Conservation (phyloP, 2,888 invertebrate species). For the Amphiduros pacificus region DNA sequence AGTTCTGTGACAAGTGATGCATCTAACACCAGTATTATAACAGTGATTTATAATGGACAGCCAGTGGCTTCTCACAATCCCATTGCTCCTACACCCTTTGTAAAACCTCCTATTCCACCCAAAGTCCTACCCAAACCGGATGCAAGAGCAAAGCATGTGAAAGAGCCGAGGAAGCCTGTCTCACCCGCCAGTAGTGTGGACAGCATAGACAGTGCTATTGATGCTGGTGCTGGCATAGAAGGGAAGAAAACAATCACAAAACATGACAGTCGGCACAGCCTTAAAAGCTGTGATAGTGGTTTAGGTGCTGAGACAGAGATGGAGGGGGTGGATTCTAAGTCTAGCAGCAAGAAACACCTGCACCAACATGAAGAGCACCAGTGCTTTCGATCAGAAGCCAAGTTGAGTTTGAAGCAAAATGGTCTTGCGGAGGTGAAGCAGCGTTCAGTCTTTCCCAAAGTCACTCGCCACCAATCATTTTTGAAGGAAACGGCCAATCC, state of each 20-base stretch:
- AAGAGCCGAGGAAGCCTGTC: not conserved
- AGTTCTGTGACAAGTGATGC: conserved; percentile 13
- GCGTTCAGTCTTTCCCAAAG: too few relatives aligned
- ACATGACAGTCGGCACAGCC: conserved; percentile 6
- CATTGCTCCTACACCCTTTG: not conserved
- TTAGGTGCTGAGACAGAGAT: not conserved
- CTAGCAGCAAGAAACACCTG: not conserved
- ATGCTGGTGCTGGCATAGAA: not conserved
- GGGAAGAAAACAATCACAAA: not conserved
- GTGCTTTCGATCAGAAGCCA: not conserved
- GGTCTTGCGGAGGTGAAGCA: too few relatives aligned
- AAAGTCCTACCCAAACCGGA: not conserved
- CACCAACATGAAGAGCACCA: not conserved
- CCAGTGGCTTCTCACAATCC: conserved; percentile 6
- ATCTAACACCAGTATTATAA: conserved; percentile 16
- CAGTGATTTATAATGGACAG: conserved; percentile 12
- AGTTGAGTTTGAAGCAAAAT: too few relatives aligned
- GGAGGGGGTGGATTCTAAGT: not conserved
- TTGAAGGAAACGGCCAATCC: not conserved
- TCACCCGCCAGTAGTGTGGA: conserved; percentile 8
- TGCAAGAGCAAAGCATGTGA: not conserved
- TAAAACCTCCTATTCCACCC: not conserved
- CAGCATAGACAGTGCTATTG: conserved; percentile 23
- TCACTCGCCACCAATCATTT: not conserved
- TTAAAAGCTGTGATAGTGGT: conserved; percentile 22